Evolutionary conservation across 2,113 vertebrate genomes (phyloP).

Genomic region (Leucosticte australis): DNA sequence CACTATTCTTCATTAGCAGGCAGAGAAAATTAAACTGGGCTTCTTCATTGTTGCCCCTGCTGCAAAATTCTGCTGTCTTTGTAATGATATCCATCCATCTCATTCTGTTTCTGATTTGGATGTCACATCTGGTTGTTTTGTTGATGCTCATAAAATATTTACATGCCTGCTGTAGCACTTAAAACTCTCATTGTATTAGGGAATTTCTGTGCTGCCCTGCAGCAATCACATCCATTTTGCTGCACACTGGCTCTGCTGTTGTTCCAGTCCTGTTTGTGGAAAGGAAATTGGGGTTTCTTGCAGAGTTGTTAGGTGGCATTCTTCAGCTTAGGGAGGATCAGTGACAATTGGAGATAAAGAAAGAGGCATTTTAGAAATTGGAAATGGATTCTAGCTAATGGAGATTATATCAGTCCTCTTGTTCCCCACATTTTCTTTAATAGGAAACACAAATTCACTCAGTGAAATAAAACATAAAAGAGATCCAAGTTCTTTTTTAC

Average conservation of each 20-base stretch:
- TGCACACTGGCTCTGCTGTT: neutral
- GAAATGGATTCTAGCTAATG: neutral
- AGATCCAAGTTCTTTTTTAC: neutral
- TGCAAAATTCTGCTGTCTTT: neutral
- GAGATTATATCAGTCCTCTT: neutral
- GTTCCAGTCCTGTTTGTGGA: neutral
- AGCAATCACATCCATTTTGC: constrained; percentile 18
- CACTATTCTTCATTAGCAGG: constrained; percentile 2
- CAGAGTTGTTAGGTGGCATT: neutral
- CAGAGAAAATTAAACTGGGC: neutral
- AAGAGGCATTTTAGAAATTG: neutral
- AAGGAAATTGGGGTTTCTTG: neutral
- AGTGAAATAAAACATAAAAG: neutral
- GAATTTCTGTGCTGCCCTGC: constrained; percentile 41
- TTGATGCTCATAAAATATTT: constrained; percentile 57
- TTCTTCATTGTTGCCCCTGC: neutral
- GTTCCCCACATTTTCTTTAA: neutral
- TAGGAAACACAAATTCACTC: neutral
- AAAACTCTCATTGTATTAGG: constrained; percentile 36
- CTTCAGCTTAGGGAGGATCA: neutral
- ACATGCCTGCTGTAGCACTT: constrained; percentile 40
- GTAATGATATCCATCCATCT: neutral
- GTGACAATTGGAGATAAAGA: neutral
- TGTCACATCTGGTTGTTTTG: neutral
- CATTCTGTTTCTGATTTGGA: neutral